Evolutionary conservation across 2,888 invertebrate species (phyloP), one percentile per base, ranked within the genome.

Genomic region (Chamaedrilus cognettii): DNA sequence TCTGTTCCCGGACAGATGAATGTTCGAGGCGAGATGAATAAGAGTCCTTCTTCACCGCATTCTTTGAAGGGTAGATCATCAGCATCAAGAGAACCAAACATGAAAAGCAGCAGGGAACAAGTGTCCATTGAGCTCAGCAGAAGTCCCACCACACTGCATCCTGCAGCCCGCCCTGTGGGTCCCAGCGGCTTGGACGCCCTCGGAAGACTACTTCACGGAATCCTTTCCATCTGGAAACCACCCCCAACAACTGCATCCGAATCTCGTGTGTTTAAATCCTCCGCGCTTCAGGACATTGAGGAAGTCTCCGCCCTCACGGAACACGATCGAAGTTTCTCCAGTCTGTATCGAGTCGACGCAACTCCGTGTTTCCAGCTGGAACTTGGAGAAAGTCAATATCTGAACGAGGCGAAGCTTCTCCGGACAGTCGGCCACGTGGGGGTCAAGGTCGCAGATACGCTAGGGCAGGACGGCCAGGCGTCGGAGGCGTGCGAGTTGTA

Each of bases 401-500:
- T 49, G 3, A 42, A 52, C 67, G 59, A 67, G 28, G 15, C 33
- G 2, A 64, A 62, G 59, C 52, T 70, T 32, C 50, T 56, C 34
- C 59, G 60, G 26, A 59, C 60, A 15, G 4, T 66, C 3, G 66
- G 64, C 32, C 28, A 19, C 1, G 32, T 33, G 3, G 28, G 50
- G 3, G 52, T 30, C 19, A 66, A 69, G 52, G n/a, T 59, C 15
- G 66, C 66, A n/a, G 66, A 66, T 4, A 15, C 34, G 15, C 23
- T 72, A 30, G 63, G 15, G 23, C n/a, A 55, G 31, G 57, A 61
- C n/a, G 51, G 50, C 34, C 33, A 32, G n/a, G 28, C 26, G 51
- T 15, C 28, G 11, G 62, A 64, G 58, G 71, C 73, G 2, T 34
- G 56, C 3, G 72, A 70, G 28, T 42, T 74, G 52, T 74, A 68